Base-by-base conservation (phyloP, 2,797 vertebrate genomes). In the Craterocephalus amniculus region DNA sequence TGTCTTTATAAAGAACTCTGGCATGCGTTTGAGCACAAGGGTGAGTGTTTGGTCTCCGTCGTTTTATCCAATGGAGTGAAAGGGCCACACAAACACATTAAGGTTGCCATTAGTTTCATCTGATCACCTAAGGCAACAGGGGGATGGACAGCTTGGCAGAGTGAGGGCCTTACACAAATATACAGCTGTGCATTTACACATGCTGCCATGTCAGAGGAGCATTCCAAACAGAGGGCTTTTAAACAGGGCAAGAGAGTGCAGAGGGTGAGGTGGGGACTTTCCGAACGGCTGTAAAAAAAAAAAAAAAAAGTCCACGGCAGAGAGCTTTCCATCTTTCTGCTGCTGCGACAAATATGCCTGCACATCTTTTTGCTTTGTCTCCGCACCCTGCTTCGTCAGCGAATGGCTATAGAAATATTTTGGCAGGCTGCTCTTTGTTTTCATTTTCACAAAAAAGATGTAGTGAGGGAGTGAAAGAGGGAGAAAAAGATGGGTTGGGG, bases 321-420 rank as follows among this genome's bases (percentile, higher is more conserved):
- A 85, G 85, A 86, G 87, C 80, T 86, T 87, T 90, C 89, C 83
- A 89, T 90, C 88, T 88, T 93, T 91, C 89, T 87, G 88, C 93
- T 90, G 91, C 88, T 79, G 83, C 87, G 81, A 92, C 94, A 94
- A 93, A 94, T 94, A 93, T 91, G 89, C 87, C 87, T 87, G 89
- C 90, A 87, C 89, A 93, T 94, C 90, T 89, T 89, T 91, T 88
- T 86, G 86, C 93, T 94, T 94, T 94, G 93, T 93, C 91, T 93
- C 85, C 60, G 16, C 67, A 85, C 91, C 72, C 88, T 93, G 93
- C 94, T 93, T 94, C 80, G 92, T 95, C 94, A 95, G 94, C 93
- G 85, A 92, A 90, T 83, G 56, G 90, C 94, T 93, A 94, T 93
- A 93, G 93, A 95, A 95, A 95, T 94, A 94, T 94, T 94, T 94